Evolutionary conservation across 2,888 invertebrate genomes (phyloP).

Genomic region (Fabriciana adippe): DNA sequence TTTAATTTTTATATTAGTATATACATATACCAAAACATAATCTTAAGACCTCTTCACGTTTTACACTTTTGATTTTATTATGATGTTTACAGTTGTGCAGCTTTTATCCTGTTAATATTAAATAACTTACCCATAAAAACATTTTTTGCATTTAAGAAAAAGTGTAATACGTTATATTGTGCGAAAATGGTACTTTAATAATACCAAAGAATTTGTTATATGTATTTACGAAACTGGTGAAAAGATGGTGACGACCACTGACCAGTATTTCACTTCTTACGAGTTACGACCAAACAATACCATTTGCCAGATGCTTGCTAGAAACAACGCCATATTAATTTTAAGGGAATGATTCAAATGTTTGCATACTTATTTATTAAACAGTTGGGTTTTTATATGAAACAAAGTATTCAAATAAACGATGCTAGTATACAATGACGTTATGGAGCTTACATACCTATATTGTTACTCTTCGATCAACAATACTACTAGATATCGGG

Average conservation of each 20-base stretch:
- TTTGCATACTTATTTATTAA: neutral
- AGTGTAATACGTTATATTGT: neutral
- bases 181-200: neutral
- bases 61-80: conserved; percentile 12
- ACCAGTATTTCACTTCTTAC: no score
- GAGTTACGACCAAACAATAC: conserved; percentile 9
- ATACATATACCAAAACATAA: neutral
- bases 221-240: conserved; percentile 3
- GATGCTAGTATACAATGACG: no score
- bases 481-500: no score
- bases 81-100: neutral
- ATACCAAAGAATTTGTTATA: conserved; percentile 15
- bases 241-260: no score
- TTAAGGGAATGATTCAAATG: neutral
- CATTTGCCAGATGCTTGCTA: conserved; percentile 7
- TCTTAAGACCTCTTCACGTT: neutral
- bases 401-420: no score
- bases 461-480: no score
- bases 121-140: no score
- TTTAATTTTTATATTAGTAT: conserved; percentile 2
- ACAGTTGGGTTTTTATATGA: neutral
- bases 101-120: neutral
- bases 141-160: neutral
- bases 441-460: no score
- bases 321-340: conserved; percentile 7